Base-by-base conservation (phyloP, 2,797 vertebrate genomes). In the Mus caroli region DNA sequence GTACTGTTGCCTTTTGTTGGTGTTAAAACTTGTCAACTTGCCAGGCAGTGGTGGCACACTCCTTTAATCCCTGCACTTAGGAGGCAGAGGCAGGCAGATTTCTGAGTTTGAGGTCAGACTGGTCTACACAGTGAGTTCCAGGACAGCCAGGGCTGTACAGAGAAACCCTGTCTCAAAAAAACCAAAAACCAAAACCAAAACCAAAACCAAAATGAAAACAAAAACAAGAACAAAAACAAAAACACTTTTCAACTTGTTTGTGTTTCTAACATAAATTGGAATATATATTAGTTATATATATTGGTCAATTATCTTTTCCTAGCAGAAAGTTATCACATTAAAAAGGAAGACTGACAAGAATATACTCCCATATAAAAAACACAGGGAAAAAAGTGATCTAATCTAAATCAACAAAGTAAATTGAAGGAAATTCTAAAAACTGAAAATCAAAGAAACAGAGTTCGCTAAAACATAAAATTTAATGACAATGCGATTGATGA, bases 381-480 rank as follows among this genome's bases (percentile, higher is more conserved):
- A 83, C 3, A 78, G 67, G 13, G 17, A 26, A 60, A 90, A 80
- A 95, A 26, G 37, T 46, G 0, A 69, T 28, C 28, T 77, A 86
- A 82, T 31, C 37, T 31, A 91, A 93, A 3, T 43, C 34, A 91
- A 56, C n/a, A 50, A 96, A 88, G n/a, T 67, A 69, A 31, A 95
- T 54, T 75, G 37, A 91, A 94, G 24, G 7, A 93, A 92, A 93
- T 31, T 88, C 67, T 58, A 91, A 75, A 95, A 54, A 37, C 46
- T 75, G 58, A 3, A 85, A 84, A 90, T 88, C 37, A 67, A 26
- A 94, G 40, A 96, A 88, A 67, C 64, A 54, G 1, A 40, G 7
- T 56, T 86, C n/a, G 28, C 73, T 1, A 60, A 85, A 34, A 2
- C 20, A 78, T 62, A 92, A 93, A 73, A 28, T 62, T 88, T 88